A percentile compares a stretch with the other conserved stretches of the same genome.
phyloP scores from a whole-genome alignment of 2,888 invertebrate species.

The Chrysodeixis includens region DNA sequence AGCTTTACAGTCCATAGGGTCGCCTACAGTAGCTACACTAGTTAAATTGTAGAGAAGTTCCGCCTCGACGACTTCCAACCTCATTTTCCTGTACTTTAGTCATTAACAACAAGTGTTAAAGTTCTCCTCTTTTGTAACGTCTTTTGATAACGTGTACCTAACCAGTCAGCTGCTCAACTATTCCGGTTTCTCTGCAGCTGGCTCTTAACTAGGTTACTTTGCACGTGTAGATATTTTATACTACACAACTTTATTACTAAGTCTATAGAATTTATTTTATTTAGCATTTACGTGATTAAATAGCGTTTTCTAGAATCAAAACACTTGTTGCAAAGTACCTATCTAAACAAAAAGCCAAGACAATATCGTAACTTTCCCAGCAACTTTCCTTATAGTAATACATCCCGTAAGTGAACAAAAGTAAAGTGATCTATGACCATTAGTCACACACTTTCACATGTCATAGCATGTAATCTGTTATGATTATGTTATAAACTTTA shows the following conservation, averaged over 20 bases:
- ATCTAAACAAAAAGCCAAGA: slow-evolving; percentile 2
- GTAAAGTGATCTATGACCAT: neutral
- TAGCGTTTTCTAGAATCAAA: neutral
- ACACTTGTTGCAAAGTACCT: neutral
- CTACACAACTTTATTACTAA: slow-evolving; percentile 6
- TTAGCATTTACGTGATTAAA: no score
- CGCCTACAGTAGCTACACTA: neutral
- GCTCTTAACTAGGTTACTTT: slow-evolving; percentile 61
- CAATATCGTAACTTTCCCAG: slow-evolving; percentile 4
- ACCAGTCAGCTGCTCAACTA: slow-evolving; percentile 62
- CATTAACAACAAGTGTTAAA: neutral
- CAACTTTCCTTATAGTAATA: slow-evolving; percentile 4
- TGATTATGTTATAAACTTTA: slow-evolving; percentile 1
- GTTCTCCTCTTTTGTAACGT: slow-evolving; percentile 3
- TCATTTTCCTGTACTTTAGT: neutral
- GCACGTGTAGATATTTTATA: slow-evolving; percentile 39
- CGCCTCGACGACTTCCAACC: neutral
- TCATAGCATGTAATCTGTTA: neutral
- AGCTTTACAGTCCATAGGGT: neutral
- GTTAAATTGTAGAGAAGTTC: neutral
- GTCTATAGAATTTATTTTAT: neutral
- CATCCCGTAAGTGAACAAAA: slow-evolving; percentile 2
- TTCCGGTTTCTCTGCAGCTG: slow-evolving; percentile 70
- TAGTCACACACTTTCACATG: slow-evolving; percentile 1
- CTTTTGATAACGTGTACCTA: slow-evolving; percentile 29